Base-by-base conservation (phyloP, 2,888 invertebrate genomes). In the Brachyptera risi region DNA sequence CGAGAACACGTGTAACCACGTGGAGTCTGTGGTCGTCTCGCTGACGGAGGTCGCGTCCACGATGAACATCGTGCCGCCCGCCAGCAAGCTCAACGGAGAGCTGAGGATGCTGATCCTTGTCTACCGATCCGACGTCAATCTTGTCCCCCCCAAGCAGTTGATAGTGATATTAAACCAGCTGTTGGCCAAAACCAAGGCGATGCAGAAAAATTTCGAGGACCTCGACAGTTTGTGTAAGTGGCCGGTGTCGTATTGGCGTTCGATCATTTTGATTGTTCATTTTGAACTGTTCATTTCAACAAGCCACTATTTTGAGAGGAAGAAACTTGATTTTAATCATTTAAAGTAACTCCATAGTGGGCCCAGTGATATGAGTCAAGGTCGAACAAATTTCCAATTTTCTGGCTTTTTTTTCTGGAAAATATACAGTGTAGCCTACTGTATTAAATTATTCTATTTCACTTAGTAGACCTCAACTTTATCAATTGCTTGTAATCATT, bases 1-100 rank as follows among this genome's bases (percentile, higher is more conserved):
- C 2, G 82, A 83, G 66, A 82, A 82, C 69, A 83, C 83, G 1
- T 75, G 82, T 65, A 78, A 79, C 37, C 77, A 84, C 68, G 80
- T 85, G 60, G 82, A 83, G 67, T 83, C 79, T 67, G 77, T 84
- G 7, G 81, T 85, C n/a, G 79, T 79, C n/a, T 79, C 83, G 3
- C 73, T 85, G 66, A 78, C 75, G 61, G 78, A 79, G 49, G 79
- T 79, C 71, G 77, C 80, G 2, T 60, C 62, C 21, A 76, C 74
- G 31, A 75, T 80, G 21, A 80, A 81, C 65, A 72, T 81, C n/a
- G 73, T 74, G 62, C 76, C 76, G 49, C 75, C 76, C 63, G 79
- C 81, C 2, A 76, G 76, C 66, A 73, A 79, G 60, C 69, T 83
- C 23, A 77, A 79, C 1, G 83, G 83, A 0, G 83, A 84, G 68